Percentiles rank a stretch among this genome's conserved stretches.
These are phyloP conservation scores for Macrotrachela quadricornifera DNA, from an alignment of 1,140 invertebrate genomes.

Conservation along the genomic window DNA sequence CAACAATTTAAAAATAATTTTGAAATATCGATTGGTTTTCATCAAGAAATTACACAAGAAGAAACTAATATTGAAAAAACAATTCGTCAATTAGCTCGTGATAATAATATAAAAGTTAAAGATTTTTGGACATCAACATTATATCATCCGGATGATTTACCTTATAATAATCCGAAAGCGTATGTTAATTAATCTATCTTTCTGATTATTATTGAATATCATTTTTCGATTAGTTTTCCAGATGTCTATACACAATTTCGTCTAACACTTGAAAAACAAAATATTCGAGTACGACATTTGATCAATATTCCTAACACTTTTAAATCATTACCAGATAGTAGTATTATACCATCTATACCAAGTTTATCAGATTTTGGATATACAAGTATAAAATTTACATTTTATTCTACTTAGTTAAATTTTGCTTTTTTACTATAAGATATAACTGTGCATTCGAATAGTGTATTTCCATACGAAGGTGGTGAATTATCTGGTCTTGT, in stretches of 20 bases:
- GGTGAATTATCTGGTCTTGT: slow-evolving; percentile 22
- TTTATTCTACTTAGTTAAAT: neutral
- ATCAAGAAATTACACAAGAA: neutral
- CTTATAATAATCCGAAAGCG: slow-evolving; percentile 16
- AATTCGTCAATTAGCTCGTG: slow-evolving; percentile 17
- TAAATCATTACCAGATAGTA: slow-evolving; percentile 18
- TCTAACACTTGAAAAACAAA: slow-evolving; percentile 19
- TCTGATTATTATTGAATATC: neutral
- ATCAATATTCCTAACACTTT: slow-evolving; percentile 16
- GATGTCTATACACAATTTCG: slow-evolving; percentile 30
- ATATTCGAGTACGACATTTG: slow-evolving; percentile 14
- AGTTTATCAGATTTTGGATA: slow-evolving; percentile 14
- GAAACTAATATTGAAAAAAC: slow-evolving; percentile 10
- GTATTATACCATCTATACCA: slow-evolving; percentile 18
- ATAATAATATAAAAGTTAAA: slow-evolving; percentile 17
- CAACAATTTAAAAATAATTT: no score
- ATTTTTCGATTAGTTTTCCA: slow-evolving; percentile 16
- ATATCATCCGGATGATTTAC: slow-evolving; percentile 26
- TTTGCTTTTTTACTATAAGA: neutral
- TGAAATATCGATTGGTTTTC: neutral
- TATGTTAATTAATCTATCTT: slow-evolving; percentile 10
- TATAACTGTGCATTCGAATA: slow-evolving; percentile 11
- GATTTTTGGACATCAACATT: slow-evolving; percentile 26
- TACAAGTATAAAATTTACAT: slow-evolving; percentile 10
- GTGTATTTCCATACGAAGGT: slow-evolving; percentile 23